A percentile compares a stretch with the other conserved stretches of the same genome.
Evolutionary conservation across 2,888 invertebrate species (phyloP).

Genomic region (Bugula neritina): DNA sequence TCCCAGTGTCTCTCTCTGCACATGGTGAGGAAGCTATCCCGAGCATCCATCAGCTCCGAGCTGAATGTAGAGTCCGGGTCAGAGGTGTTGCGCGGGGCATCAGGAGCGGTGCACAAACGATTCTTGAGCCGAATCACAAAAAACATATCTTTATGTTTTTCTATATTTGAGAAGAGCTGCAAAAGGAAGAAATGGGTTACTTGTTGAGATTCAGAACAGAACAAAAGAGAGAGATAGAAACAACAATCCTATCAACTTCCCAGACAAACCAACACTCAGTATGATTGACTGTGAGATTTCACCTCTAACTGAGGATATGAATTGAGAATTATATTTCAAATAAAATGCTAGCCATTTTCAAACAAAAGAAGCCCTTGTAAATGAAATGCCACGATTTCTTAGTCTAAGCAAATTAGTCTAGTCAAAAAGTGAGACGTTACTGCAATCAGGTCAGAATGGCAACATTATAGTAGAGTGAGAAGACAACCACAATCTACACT

Average conservation of each 20-base stretch:
- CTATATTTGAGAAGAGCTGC: constrained; percentile 97
- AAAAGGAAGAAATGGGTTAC: background rate
- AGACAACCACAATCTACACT: no score
- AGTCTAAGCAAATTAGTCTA: no score
- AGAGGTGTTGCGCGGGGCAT: constrained; percentile 79
- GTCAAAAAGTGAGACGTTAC: no score
- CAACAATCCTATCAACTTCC: background rate
- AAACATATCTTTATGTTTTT: constrained; percentile 99
- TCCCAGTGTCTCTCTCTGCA: constrained; percentile 98
- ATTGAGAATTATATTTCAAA: no score
- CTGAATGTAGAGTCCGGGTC: constrained; percentile 92
- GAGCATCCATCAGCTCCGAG: constrained; percentile 98
- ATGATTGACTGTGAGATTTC: no score
- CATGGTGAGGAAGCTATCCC: constrained; percentile 95
- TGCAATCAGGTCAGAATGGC: no score
- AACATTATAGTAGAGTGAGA: no score
- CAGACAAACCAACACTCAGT: background rate
- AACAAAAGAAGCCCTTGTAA: no score
- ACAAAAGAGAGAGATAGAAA: background rate
- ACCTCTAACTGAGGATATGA: no score
- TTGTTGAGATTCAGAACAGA: background rate
- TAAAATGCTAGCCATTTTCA: no score
- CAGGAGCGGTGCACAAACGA: constrained; percentile 62
- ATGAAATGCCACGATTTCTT: no score
- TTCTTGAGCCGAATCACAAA: constrained; percentile 97